Evolutionary conservation across 2,113 vertebrate genomes (phyloP), one percentile per base, ranked within the genome.

Genomic region (Uropsilus gracilis): DNA sequence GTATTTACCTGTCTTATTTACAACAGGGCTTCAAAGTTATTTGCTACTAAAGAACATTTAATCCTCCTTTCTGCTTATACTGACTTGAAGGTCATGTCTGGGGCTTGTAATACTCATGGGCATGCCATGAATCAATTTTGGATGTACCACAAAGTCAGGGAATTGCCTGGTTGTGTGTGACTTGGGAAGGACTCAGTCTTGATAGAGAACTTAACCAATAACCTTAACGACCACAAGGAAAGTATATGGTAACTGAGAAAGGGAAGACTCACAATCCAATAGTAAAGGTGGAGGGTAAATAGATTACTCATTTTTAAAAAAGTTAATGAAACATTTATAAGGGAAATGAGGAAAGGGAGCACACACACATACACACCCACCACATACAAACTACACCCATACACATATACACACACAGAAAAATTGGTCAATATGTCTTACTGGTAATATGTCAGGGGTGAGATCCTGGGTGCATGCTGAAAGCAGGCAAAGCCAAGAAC

Each of bases 1-100:
- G 85, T 55, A 73, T 95, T 68, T 66, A 66, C 55, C 53, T 89
- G 48, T 82, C 95, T 97, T 95, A 96, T 96, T 97, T 92, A 93
- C 73, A 89, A 87, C 44, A 83, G 68, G 78, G 77, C 69, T 81
- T 85, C 76, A 94, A 83, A 93, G 88, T 88, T 83, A 87, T 94
- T 63, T 96, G 93, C 83, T 80, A 28, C 50, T 72, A 78, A 93
- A 92, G 59, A 80, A 86, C 69, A 55, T 50, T 57, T 14, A 55
- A 39, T 34, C 34, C 20, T 84, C 69, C 73, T 86, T 85, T 63
- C 37, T 88, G 69, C 53, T 88, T 63, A 34, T 44, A 50, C 59
- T 9, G 61, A 89, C n/a, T 37, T 42, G 94, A 82, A 53, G 73
- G 80, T 37, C 34, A 75, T 9, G 77, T 17, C 75, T 82, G 59